Evolutionary conservation across 2,797 vertebrate genomes (phyloP).

Genomic region (Myotis pilosus): DNA sequence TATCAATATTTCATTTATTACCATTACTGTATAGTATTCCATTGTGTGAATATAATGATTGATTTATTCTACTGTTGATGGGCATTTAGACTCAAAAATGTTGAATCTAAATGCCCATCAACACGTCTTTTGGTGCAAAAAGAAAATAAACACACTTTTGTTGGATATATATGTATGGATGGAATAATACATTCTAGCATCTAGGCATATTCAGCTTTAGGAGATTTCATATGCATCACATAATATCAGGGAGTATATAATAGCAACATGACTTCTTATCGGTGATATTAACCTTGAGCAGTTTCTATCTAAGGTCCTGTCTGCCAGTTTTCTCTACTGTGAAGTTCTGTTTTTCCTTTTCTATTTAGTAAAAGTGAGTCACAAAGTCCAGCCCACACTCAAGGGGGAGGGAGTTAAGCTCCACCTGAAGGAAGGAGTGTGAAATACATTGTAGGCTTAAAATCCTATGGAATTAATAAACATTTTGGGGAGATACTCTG

Average conservation of each 20-base stretch:
- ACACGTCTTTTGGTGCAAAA: not conserved
- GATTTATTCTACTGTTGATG: not conserved
- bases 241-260: not conserved
- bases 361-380: not conserved
- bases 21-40: not conserved
- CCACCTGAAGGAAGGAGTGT: not conserved
- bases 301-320: not conserved
- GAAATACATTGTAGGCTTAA: not conserved
- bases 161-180: not conserved
- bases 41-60: not conserved
- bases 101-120: not conserved
- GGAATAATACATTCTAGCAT: not conserved
- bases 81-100: not conserved
- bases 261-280: not conserved
- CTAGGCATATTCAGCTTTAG: not conserved
- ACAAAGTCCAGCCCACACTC: not conserved
- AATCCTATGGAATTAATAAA: not conserved
- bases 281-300: not conserved
- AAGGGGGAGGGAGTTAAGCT: not conserved
- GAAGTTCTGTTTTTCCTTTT: not conserved
- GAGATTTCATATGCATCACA: not conserved
- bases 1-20: not conserved
- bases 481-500: not conserved
- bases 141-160: not conserved
- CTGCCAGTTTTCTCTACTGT: not conserved